phyloP scores from a whole-genome alignment of 2,888 invertebrate species.

The Ochlodes sylvanus region DNA sequence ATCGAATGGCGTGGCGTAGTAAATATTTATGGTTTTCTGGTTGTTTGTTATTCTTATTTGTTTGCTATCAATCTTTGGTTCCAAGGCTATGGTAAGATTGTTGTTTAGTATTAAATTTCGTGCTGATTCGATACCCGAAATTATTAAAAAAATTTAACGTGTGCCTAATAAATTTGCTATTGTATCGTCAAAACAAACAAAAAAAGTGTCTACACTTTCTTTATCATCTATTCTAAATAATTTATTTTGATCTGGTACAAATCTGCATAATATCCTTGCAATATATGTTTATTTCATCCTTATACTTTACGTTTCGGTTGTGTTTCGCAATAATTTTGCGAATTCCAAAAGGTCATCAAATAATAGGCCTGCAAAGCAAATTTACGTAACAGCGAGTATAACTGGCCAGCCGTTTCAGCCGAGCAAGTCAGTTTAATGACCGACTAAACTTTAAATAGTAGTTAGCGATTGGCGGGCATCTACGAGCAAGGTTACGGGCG shows the following conservation, averaged over 20 bases:
- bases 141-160: not conserved
- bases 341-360: not conserved
- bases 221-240: no score
- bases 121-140: slow-evolving; percentile 10
- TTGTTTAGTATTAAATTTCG: not conserved
- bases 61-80: slow-evolving; percentile 12
- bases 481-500: slow-evolving; percentile 63
- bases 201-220: no score
- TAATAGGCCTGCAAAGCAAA: not conserved
- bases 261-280: no score
- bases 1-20: slow-evolving; percentile 29
- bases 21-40: slow-evolving; percentile 34
- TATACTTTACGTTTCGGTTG: no score
- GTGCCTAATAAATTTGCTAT: not conserved
- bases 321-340: no score
- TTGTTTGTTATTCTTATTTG: slow-evolving; percentile 32
- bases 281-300: no score
- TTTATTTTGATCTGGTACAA: no score
- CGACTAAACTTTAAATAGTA: slow-evolving; percentile 59
- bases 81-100: slow-evolving; percentile 7
- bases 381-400: slow-evolving; percentile 13
- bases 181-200: not conserved
- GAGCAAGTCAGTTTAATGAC: slow-evolving; percentile 62
- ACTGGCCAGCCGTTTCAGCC: slow-evolving; percentile 6
- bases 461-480: slow-evolving; percentile 60